These are phyloP conservation scores for Denticeps clupeoides DNA, from an alignment of 2,797 vertebrate species.

Conservation along the genomic window DNA sequence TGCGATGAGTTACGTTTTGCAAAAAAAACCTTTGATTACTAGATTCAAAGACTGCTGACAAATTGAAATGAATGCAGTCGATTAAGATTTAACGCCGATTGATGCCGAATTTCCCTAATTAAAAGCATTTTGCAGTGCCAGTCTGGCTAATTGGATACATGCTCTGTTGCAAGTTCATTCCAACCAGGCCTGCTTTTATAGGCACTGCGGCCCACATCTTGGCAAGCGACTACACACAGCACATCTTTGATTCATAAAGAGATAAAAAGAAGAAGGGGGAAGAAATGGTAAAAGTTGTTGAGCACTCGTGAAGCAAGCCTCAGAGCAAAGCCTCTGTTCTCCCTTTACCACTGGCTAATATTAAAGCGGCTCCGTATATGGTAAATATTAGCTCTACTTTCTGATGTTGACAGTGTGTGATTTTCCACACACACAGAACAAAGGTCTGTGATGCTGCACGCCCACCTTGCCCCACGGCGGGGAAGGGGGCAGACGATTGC, in stretches of 20 bases:
- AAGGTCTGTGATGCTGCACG: constrained; percentile 56
- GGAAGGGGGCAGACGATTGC: neutral
- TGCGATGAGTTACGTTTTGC: too few relatives aligned
- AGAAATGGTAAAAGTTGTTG: constrained; percentile 1
- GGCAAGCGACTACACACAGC: neutral
- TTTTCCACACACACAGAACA: constrained; percentile 61
- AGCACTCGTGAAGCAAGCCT: constrained; percentile 22
- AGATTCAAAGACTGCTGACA: constrained; percentile 1
- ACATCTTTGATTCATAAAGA: constrained; percentile 23
- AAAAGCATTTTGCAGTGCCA: constrained; percentile 17
- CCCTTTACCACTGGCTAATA: constrained; percentile 51
- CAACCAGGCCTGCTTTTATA: constrained; percentile 12
- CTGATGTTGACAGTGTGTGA: constrained; percentile 62
- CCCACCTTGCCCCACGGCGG: constrained; percentile 33
- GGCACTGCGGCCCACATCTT: constrained; percentile 17
- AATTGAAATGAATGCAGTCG: constrained; percentile 16
- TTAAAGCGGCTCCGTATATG: constrained; percentile 57
- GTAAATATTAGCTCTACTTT: constrained; percentile 69
- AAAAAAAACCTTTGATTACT: neutral
- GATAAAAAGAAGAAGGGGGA: constrained; percentile 4
- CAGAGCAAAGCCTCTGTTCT: constrained; percentile 43
- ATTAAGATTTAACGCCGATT: constrained; percentile 7
- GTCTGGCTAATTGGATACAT: constrained; percentile 16
- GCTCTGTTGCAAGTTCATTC: constrained; percentile 3
- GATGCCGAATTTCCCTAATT: constrained; percentile 14